phyloP scores from a whole-genome alignment of 2,113 vertebrate genomes.

The Odontesthes bonariensis region DNA sequence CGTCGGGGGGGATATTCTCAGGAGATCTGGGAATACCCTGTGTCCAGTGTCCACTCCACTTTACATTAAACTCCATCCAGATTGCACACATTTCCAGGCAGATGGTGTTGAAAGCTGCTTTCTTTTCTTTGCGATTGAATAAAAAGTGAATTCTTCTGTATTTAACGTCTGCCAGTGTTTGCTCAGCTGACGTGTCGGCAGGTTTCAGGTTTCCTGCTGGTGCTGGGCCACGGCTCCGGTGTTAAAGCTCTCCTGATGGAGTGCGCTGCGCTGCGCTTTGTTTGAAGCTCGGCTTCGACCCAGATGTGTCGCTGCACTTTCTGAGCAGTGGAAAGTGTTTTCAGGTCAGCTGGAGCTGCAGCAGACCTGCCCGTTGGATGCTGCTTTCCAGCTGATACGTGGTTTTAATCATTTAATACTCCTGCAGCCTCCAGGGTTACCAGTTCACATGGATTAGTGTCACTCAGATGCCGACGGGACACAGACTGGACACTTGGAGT shows the following conservation, averaged over 20 bases:
- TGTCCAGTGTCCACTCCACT: neutral
- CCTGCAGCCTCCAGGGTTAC: neutral
- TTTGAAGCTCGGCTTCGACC: slow-evolving; percentile 34
- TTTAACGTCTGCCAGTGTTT: neutral
- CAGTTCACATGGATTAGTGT: neutral
- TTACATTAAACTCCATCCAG: slow-evolving; percentile 9
- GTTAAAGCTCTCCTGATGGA: slow-evolving; percentile 42
- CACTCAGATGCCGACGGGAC: too few species aligned
- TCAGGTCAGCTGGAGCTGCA: slow-evolving; percentile 9
- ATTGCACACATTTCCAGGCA: neutral
- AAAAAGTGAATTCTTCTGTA: slow-evolving; percentile 14
- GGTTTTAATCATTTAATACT: neutral
- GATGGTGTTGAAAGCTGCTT: neutral
- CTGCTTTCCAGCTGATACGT: neutral
- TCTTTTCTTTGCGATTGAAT: slow-evolving; percentile 45
- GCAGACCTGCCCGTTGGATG: neutral
- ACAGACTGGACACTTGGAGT: too few species aligned
- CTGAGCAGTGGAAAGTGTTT: slow-evolving; percentile 10
- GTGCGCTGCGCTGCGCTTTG: slow-evolving; percentile 57
- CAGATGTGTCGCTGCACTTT: slow-evolving; percentile 36
- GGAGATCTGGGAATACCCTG: too few species aligned
- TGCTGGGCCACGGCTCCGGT: slow-evolving; percentile 40
- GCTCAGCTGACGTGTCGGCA: too few species aligned
- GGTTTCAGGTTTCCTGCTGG: slow-evolving; percentile 33
- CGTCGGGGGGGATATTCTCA: neutral